Evolutionary conservation across 2,797 vertebrate species (phyloP), one percentile per base, ranked within the genome.

Genomic region (Poeciliopsis infans): DNA sequence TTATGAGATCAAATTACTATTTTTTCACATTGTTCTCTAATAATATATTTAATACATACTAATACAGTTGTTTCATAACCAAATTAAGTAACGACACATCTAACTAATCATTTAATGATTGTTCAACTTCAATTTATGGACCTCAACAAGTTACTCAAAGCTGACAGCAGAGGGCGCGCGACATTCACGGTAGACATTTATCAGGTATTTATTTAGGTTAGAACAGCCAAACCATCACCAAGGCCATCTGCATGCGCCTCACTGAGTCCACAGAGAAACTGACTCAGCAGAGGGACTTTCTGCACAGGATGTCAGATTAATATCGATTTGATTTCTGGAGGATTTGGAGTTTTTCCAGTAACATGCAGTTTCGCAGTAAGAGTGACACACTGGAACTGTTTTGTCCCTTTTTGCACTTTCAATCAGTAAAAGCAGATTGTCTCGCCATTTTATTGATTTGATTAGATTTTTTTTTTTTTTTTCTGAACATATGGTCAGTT

Each of bases 151-250:
- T 64, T 64, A 68, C 53, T 15, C 8, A 2, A 25, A 16, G 0
- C 0, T 7, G 13, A 10, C 91, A n/a, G 79, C 66, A 86, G 91
- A 80, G 75, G 91, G 43, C 88, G 79, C 70, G 13, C 74, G 7
- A 4, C 31, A 43, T 25, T 78, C 74, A 78, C 78, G 12, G 36
- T 8, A 36, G 4, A 57, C 1, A 4, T 2, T 46, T 72, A 0
- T 8, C 0, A 36, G 0, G 39, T 12, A 5, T 70, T 28, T 64
- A 79, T 78, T 75, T 80, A 61, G 86, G 84, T 90, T 87, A 88
- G 0, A 16, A 33, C 8, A 73, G 36, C 10, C 20, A 0, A 41
- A 43, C 25, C 16, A 6, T 76, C 51, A 77, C 41, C 55, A 55
- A 18, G 41, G 64, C 74, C 77, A 51, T 64, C 76, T 51, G 49